Percentiles rank a stretch among this genome's conserved stretches.
Conservation (phyloP, 2,797 vertebrate genomes). For the Thripadectes ignobilis region DNA sequence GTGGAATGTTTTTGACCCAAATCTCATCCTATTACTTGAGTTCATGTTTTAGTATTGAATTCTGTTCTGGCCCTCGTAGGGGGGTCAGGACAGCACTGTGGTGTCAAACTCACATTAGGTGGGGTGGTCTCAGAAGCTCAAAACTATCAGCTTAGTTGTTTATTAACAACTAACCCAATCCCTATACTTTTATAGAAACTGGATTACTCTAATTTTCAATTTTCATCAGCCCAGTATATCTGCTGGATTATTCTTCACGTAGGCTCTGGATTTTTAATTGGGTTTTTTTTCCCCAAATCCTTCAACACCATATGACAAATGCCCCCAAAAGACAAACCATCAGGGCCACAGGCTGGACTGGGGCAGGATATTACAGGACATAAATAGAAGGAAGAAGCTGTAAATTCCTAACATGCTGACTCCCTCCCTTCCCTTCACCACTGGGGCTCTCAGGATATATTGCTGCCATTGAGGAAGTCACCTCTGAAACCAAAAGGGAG, state of each 20-base stretch:
- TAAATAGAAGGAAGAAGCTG: not conserved
- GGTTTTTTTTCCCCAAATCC: not conserved
- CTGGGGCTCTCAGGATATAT: not conserved
- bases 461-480: not conserved
- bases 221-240: not conserved
- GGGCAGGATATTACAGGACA: not conserved
- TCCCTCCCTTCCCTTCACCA: not conserved
- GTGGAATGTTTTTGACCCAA: not conserved
- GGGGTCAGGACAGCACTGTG: not conserved
- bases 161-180: not conserved
- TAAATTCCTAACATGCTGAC: not conserved
- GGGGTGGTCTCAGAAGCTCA: not conserved
- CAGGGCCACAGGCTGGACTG: not conserved
- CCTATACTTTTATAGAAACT: not conserved
- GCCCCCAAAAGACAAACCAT: not conserved
- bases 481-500: not conserved
- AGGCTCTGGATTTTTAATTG: not conserved
- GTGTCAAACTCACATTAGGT: not conserved
- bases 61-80: not conserved
- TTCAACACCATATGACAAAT: not conserved
- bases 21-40: not conserved
- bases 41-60: not conserved
- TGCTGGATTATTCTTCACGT: not conserved
- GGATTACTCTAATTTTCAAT: not conserved
- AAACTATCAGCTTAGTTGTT: not conserved